A percentile compares a stretch with the other conserved stretches of the same genome.
phyloP scores from a whole-genome alignment of 2,113 vertebrate species.

The Heteronetta atricapilla region DNA sequence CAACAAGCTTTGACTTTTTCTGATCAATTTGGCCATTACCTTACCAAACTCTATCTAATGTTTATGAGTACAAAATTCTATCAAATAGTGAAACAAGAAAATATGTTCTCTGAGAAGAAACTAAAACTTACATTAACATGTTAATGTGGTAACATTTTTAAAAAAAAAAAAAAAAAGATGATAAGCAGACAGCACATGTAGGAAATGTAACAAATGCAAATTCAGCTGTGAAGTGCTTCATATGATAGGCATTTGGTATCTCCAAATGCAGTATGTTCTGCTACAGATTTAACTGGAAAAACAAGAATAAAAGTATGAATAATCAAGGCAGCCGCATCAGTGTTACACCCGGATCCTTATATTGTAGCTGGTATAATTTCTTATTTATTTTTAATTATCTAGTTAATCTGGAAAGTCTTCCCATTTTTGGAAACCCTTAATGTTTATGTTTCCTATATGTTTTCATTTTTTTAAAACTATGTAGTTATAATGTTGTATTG shows the following conservation, averaged over 20 bases:
- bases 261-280: neutral
- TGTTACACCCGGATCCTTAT: neutral
- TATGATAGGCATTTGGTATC: neutral
- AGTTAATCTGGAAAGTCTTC: neutral
- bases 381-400: neutral
- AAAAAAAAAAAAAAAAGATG: neutral
- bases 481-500: neutral
- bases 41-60: neutral
- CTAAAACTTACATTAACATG: neutral
- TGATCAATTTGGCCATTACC: neutral
- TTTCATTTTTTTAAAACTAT: neutral
- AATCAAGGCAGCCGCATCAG: neutral
- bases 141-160: neutral
- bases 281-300: constrained; percentile 24
- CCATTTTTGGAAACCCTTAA: neutral
- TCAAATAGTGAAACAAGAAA: neutral
- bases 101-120: neutral
- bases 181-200: neutral
- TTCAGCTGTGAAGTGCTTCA: neutral
- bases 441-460: neutral
- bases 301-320: neutral
- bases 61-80: neutral
- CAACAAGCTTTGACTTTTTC: neutral
- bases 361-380: neutral
- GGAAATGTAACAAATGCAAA: neutral